Evolutionary conservation across 2,113 vertebrate species (phyloP), one percentile per base, ranked within the genome.

Genomic region (Helogale parvula): DNA sequence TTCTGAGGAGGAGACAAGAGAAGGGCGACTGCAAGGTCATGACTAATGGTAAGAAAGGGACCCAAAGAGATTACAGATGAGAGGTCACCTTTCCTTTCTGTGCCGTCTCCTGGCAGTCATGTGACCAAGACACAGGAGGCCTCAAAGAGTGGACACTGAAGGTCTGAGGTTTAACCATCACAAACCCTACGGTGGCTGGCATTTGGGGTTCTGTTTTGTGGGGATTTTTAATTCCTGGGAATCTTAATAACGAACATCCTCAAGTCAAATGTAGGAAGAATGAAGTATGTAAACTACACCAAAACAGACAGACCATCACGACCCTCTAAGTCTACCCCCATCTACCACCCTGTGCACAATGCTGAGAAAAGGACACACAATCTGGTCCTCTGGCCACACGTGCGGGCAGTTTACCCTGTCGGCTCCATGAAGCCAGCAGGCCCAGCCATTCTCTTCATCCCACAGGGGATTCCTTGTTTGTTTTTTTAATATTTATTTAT

Each of bases 351-450:
- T 33, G 17, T 27, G 7, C 33, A 14, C 4, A 14, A 2, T 13
- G 15, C 23, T 12, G 3, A 7, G 69, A 35, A 33, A 29, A 27
- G 76, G 90, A 52, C 27, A 33, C 79, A 45, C 19, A 1, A 23
- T 15, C 41, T 38, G 19, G 27, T 33, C 47, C 69, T 84, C 82
- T 14, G 27, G 16, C 14, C 63, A 5, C 11, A 29, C 0, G 0
- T 2, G 23, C 25, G 1, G 25, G 90, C 69, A 41, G 45, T 10
- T n/a, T 33, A 33, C 45, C 79, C 45, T 1, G 0, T 5, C 15
- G 3, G 25, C 72, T 12, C 17, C 25, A 35, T n/a, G 33, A 21
- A 33, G 38, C 7, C 0, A 0, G 65, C 47, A 12, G 2, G 16
- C 50, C 29, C 12, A 21, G 71, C 0, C 19, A 1, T 25, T 12